Percentiles rank a stretch among this genome's conserved stretches.
Evolutionary conservation across 2,888 invertebrate species (phyloP).

Genomic region (Sceliomorpha sp.): DNA sequence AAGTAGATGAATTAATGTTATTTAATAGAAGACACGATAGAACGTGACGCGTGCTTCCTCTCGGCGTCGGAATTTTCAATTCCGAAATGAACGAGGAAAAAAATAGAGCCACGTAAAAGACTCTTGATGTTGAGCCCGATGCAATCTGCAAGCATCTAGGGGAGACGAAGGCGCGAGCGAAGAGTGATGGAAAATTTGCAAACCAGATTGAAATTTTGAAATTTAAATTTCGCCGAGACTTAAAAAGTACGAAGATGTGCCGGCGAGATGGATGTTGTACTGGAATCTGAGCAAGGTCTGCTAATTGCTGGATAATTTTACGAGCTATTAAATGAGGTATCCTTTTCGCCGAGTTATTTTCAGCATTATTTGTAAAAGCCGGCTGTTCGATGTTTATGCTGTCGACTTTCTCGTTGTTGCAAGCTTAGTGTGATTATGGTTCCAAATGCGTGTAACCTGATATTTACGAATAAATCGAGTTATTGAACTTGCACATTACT

Average conservation of each 20-base stretch:
- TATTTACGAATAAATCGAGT: no score
- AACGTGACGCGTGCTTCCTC: conserved; percentile 42
- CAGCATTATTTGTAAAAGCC: conserved; percentile 9
- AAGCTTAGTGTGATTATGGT: no score
- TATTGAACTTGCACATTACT: no score
- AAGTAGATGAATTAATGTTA: conserved; percentile 51
- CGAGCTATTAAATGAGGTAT: conserved; percentile 49
- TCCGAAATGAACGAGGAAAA: conserved; percentile 58
- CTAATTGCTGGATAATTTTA: conserved; percentile 77
- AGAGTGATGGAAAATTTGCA: conserved; percentile 80
- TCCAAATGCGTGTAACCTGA: no score
- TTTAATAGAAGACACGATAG: conserved; percentile 49
- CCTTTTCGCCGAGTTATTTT: conserved; percentile 17
- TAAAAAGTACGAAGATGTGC: conserved; percentile 70
- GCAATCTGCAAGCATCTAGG: conserved; percentile 72
- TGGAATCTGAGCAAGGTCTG: conserved; percentile 66
- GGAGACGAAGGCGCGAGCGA: conserved; percentile 61
- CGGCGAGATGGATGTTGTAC: conserved; percentile 69
- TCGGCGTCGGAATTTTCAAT: conserved; percentile 64
- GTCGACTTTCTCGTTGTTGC: no score
- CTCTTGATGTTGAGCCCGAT: conserved; percentile 75
- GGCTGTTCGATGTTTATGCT: neutral
- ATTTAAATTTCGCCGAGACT: conserved; percentile 81
- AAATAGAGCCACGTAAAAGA: conserved; percentile 73
- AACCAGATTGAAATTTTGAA: conserved; percentile 83